Evolutionary conservation across 1,140 invertebrate species (phyloP), one percentile per base, ranked within the genome.

Genomic region (Acromyrmex echinatior): DNA sequence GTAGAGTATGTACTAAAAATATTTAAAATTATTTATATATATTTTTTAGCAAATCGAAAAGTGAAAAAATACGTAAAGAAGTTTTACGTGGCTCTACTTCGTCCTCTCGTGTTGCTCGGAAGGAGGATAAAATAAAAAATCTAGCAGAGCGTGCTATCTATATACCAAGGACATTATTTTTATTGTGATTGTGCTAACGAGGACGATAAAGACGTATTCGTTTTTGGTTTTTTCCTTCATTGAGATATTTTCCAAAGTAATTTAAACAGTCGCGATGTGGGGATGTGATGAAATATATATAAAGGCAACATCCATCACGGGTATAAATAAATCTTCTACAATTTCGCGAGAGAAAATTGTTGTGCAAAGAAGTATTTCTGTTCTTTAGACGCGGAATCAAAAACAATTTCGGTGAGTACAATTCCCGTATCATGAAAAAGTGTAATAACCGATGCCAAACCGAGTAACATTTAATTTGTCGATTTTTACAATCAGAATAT

Each of bases 121-220:
- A 79, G 18, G 4, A 56, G 28, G 77, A 68, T 35, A 81, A 81
- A 71, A 45, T 71, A 45, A 9, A 28, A 70, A 21, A 70, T 21
- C 45, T 9, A 39, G 7, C 31, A 16, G 16, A 60, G 53, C 51
- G 53, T 81, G 21, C 5, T 81, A 28, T 81, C 66, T 81, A 12
- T 81, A 12, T 58, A 56, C 31, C 78, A 81, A 71, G 65, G 53
- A 58, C 79, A 16, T 45, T 60, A 71, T 71, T 81, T 81, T 81
- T 81, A 81, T 71, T 45, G 35, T 65, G 0, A 16, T 60, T n/a
- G 51, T 35, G 53, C 16, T 16, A 81, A 81, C 66, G 21, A 39
- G 10, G 25, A 4, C n/a, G 53, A 81, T 71, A 81, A 81, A 81
- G 53, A 70, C 14, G 1, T 14, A 3, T 14, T 35, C n/a, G 18